phyloP scores from a whole-genome alignment of 2,888 invertebrate species.

The Macrophya alboannulata region DNA sequence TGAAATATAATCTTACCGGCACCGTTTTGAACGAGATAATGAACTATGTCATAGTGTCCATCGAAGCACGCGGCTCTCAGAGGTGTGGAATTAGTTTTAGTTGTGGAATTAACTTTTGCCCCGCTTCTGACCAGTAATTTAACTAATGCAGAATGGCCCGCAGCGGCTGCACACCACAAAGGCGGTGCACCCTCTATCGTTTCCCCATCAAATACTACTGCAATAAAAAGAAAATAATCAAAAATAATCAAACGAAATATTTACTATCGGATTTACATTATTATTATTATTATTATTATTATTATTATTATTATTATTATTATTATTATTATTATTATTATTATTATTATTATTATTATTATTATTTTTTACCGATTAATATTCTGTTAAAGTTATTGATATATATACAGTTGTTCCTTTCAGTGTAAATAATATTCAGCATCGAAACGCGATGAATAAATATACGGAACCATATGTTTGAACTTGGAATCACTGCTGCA shows the following conservation, averaged over 20 bases:
- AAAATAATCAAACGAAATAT: background rate
- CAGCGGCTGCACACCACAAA: conserved; percentile 98
- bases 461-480: background rate
- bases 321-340: no score
- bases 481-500: background rate
- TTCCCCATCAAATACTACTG: conserved; percentile 98
- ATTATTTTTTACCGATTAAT: background rate
- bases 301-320: no score
- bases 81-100: conserved; percentile 96
- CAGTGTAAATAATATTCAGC: background rate
- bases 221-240: conserved; percentile 69
- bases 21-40: conserved; percentile 94
- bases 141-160: conserved; percentile 94
- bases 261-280: background rate
- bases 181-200: conserved; percentile 98
- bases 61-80: conserved; percentile 98
- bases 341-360: no score
- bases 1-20: conserved; percentile 85
- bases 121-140: conserved; percentile 91
- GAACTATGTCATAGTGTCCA: conserved; percentile 96
- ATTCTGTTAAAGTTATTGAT: background rate
- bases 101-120: conserved; percentile 96
- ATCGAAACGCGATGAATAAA: background rate
- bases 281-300: background rate
- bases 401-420: background rate